Evolutionary conservation across 2,113 vertebrate genomes (phyloP), one percentile per base, ranked within the genome.

Genomic region (Oplegnathus fasciatus): DNA sequence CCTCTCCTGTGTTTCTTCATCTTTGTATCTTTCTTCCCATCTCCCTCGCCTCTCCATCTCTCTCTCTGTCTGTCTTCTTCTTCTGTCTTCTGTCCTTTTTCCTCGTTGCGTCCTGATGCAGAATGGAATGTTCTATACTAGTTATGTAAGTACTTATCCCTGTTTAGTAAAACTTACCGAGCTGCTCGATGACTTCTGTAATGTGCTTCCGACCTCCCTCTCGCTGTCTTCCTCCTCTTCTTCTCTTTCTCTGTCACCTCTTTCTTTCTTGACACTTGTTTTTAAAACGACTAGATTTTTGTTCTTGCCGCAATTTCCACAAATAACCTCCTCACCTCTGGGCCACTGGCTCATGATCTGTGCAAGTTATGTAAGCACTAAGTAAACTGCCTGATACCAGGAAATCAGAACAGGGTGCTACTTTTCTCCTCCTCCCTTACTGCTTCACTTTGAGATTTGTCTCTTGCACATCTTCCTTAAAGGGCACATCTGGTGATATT

Each of bases 81-180:
- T 84, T 37, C 55, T 76, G 61, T 95, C 91, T 94, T 83, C 92
- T 95, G 88, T 93, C 88, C 58, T 60, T 87, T 91, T 79, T 88
- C 62, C 91, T 78, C 74, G 83, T 93, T 90, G 87, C 91, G 72
- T 89, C 92, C 91, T 77, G 93, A 89, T 92, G 94, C 96, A 97
- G 97, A 97, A 97, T 96, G 97, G 97, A 96, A 96, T 97, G 94
- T 96, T 96, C 95, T 98, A 97, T 96, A 94, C 96, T 95, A 96
- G 95, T 96, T 97, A 97, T 96, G 97, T 97, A 97, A 98, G 97
- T 98, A 96, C 92, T 82, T 90, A 80, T 92, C 78, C 78, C 82
- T 85, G 88, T 91, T 89, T 77, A 80, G 83, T 84, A 57, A 26
- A 55, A 80, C 70, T 55, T 61, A 75, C 88, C 54, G 0, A 86